phyloP scores from a whole-genome alignment of 2,113 vertebrate species.

The Engystomops pustulosus region DNA sequence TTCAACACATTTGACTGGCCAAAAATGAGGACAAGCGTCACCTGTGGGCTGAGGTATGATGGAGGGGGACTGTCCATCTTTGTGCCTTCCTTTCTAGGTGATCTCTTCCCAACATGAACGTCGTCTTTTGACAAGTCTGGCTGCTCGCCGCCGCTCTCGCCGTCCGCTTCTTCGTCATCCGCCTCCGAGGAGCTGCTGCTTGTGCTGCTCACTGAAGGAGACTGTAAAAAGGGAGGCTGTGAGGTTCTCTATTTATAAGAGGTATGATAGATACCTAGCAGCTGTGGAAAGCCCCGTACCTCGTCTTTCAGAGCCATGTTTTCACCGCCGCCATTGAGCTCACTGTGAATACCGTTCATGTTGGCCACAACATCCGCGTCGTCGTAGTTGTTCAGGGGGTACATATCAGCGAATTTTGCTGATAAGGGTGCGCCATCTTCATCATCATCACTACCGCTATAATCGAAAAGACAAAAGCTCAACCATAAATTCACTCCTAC shows the following conservation, averaged over 20 bases:
- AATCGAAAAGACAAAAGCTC: slow-evolving; percentile 35
- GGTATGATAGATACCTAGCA: accelerated
- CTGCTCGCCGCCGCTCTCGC: slow-evolving; percentile 79
- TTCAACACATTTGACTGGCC: neutral
- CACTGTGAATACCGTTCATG: slow-evolving; percentile 87
- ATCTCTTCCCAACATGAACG: slow-evolving; percentile 71
- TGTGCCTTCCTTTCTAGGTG: slow-evolving; percentile 68
- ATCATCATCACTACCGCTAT: slow-evolving; percentile 85
- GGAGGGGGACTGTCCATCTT: slow-evolving; percentile 81
- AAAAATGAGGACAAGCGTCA: slow-evolving; percentile 59
- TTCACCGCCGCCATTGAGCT: slow-evolving; percentile 84
- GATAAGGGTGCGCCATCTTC: slow-evolving; percentile 88
- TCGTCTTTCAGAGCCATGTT: slow-evolving; percentile 83
- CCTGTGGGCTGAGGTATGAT: slow-evolving; percentile 82
- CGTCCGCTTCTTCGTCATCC: slow-evolving; percentile 89
- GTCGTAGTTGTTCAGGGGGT: slow-evolving; percentile 85
- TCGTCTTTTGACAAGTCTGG: slow-evolving; percentile 76
- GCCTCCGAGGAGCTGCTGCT: slow-evolving; percentile 94
- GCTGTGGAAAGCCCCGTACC: slow-evolving; percentile 70
- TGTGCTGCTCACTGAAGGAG: slow-evolving; percentile 86
- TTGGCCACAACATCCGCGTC: slow-evolving; percentile 79
- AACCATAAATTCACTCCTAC: neutral
- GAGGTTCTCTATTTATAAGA: too few species aligned
- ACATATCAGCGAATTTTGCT: slow-evolving; percentile 89
- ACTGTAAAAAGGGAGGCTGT: too few species aligned